Evolutionary conservation across 2,888 invertebrate genomes (phyloP), one percentile per base, ranked within the genome.

Genomic region (Suillia variegata): DNA sequence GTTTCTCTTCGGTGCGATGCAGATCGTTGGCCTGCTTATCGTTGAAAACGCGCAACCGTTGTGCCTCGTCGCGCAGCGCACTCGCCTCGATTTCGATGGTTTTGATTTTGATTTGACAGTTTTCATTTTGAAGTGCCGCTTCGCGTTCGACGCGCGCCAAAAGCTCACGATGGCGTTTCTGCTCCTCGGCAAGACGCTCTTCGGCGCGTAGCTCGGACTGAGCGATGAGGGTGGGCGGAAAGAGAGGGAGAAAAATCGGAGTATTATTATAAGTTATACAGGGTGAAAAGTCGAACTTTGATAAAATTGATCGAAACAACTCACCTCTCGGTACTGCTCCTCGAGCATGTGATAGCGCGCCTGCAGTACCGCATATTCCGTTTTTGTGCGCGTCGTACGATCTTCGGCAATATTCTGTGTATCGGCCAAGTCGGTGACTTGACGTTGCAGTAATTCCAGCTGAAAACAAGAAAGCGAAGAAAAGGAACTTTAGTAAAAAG

Each of bases 401-500:
- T 95, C 94, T 80, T 96, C 95, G 8, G 91, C 91, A 58, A 90
- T 89, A 73, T 88, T 89, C 76, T 95, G 95, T 54, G 92, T 92
- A 81, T 96, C 95, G 52, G 92, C 92, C 72, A 97, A 85, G 61
- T 90, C 90, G 64, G 91, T 91, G 82, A 97, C 92, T 85, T 96
- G 95, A 79, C 94, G 93, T 83, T 97, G 96, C 65, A 97, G 87
- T 75, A 93, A 87, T 85, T 94, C 92, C 78, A 96, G 92, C 96
- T 96, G 84, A 20, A 84, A 83, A n/a, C n/a, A n/a, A 68, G 70
- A 74, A 73, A 65, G 54, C 59, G 56, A 51, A 47, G 48, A 18
- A 38, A 52, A 45, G n/a, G n/a, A n/a, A n/a, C n/a, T n/a, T 49
- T 21, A 48, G 21, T 47, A 13, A 59, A 62, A 22, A 51, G 2